A percentile compares a stretch with the other conserved stretches of the same genome.
phyloP scores from a whole-genome alignment of 1,140 invertebrate genomes.

The Cataglyphis hispanica region DNA sequence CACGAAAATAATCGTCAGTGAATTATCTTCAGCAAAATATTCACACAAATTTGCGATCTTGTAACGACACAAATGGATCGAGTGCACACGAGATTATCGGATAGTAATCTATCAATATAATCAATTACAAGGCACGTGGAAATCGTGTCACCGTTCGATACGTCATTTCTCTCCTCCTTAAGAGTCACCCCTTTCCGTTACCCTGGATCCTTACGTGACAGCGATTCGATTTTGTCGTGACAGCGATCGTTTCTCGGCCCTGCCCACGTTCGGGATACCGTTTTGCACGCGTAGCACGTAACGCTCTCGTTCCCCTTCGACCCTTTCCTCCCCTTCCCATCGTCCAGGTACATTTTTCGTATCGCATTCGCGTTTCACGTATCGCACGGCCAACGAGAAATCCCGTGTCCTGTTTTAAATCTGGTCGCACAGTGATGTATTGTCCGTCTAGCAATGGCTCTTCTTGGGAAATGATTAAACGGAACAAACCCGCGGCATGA shows the following conservation, averaged over 20 bases:
- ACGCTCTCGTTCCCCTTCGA: conserved; percentile 37
- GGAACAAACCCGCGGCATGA: conserved; percentile 43
- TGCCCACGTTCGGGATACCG: conserved; percentile 59
- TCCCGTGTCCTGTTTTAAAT: conserved; percentile 75
- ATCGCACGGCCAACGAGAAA: conserved; percentile 64
- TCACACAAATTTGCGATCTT: neutral
- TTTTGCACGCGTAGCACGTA: conserved; percentile 78
- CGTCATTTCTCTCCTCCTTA: conserved; percentile 48
- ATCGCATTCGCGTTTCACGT: conserved; percentile 71
- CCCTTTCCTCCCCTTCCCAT: neutral
- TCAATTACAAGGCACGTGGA: conserved; percentile 29
- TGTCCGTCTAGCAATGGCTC: conserved; percentile 61
- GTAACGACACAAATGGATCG: neutral
- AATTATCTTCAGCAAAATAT: no score
- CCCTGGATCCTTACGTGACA: conserved; percentile 38
- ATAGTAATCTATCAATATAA: conserved; percentile 28
- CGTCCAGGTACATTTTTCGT: conserved; percentile 75
- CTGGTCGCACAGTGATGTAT: conserved; percentile 75
- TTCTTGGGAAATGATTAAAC: conserved; percentile 64
- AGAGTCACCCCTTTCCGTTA: conserved; percentile 42
- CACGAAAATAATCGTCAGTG: no score
- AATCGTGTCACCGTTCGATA: conserved; percentile 14
- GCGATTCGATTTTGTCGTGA: conserved; percentile 72
- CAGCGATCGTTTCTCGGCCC: conserved; percentile 69
- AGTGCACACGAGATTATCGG: neutral